phyloP scores from a whole-genome alignment of 2,113 vertebrate species.

The Ginglymostoma cirratum region DNA sequence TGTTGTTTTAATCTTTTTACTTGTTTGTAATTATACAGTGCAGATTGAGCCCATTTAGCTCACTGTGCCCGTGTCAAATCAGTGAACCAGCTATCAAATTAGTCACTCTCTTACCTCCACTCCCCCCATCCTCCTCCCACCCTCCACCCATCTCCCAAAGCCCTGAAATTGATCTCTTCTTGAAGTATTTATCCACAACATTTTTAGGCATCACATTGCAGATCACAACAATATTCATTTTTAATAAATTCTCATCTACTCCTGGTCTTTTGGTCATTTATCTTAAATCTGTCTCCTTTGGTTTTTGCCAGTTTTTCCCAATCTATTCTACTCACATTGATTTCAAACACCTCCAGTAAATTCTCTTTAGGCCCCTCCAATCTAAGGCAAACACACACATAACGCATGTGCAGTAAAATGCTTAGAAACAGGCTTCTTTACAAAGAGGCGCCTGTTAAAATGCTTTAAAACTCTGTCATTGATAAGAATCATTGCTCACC shows the following conservation, averaged over 20 bases:
- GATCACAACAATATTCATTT: not conserved
- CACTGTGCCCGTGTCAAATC: not conserved
- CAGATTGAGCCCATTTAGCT: not conserved
- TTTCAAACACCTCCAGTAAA: not conserved
- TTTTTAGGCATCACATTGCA: not conserved
- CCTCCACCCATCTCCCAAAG: not conserved
- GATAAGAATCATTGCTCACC: not conserved
- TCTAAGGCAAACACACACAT: not conserved
- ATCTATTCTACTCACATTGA: not conserved
- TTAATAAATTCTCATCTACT: not conserved
- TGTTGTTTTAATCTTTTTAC: not conserved
- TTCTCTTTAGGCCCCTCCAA: not conserved
- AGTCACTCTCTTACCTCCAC: not conserved
- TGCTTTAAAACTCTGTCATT: slow-evolving; percentile 2
- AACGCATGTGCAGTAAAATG: not conserved
- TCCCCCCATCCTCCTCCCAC: not conserved
- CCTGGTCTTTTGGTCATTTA: not conserved
- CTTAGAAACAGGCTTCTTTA: not conserved
- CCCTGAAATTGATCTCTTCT: not conserved
- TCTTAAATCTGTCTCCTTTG: not conserved
- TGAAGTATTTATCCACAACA: not conserved
- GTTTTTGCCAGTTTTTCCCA: not conserved
- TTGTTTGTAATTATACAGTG: not conserved
- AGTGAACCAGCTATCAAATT: not conserved
- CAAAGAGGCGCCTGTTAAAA: slow-evolving; percentile 2